phyloP scores from a whole-genome alignment of 2,888 invertebrate genomes.

The Phalera bucephala region DNA sequence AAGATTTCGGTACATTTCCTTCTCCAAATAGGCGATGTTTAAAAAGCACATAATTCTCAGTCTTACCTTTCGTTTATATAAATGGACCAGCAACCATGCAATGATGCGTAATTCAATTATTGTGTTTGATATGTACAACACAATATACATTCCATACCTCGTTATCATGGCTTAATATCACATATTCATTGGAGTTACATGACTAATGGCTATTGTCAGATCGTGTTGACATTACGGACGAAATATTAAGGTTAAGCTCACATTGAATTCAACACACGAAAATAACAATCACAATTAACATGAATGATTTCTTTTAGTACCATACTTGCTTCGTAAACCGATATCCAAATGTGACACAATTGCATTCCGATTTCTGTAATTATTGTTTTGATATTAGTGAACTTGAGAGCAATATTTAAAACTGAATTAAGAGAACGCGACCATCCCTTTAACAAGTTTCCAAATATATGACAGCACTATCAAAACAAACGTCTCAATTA shows the following conservation, averaged over 20 bases:
- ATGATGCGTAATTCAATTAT: constrained; percentile 21
- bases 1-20: too few relatives aligned
- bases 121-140: constrained; percentile 37
- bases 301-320: constrained; percentile 11
- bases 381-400: too few relatives aligned
- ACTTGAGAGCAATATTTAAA: too few relatives aligned
- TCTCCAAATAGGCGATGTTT: constrained; percentile 27
- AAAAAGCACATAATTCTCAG: constrained; percentile 53
- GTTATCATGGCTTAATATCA: constrained; percentile 49
- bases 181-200: constrained; percentile 45
- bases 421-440: too few relatives aligned
- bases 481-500: too few relatives aligned
- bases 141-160: constrained; percentile 26
- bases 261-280: constrained; percentile 2
- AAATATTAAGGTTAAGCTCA: constrained; percentile 30
- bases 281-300: not conserved
- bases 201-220: constrained; percentile 45
- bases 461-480: too few relatives aligned
- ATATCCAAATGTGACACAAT: too few relatives aligned
- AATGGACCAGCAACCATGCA: constrained; percentile 54
- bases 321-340: too few relatives aligned
- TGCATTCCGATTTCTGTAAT: too few relatives aligned
- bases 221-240: constrained; percentile 36
- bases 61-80: constrained; percentile 74
- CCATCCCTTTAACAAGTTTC: too few relatives aligned